Evolutionary conservation across 2,888 invertebrate species (phyloP).

Genomic region (Agonopterix arenella): DNA sequence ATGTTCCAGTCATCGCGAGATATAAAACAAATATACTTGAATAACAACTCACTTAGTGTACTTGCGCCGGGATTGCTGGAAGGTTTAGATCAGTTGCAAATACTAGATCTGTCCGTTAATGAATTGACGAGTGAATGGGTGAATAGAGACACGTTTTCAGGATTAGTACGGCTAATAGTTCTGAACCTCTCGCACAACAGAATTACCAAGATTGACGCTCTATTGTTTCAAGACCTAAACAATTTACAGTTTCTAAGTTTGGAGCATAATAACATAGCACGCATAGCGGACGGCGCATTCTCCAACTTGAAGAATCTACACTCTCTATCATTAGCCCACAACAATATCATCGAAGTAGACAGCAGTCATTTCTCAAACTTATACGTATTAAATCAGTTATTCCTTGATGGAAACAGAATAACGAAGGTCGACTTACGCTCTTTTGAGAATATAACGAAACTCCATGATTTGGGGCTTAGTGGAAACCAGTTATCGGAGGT

Average conservation of each 20-base stretch:
- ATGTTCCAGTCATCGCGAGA: constrained; percentile 85
- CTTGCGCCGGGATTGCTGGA: constrained; percentile 85
- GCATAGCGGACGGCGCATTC: constrained; percentile 85
- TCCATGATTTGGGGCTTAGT: constrained; percentile 86
- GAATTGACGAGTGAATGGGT: constrained; percentile 87
- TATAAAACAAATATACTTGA: constrained; percentile 83
- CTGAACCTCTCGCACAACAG: constrained; percentile 85
- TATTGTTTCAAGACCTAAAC: constrained; percentile 84
- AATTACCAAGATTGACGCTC: constrained; percentile 82
- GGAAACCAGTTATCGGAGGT: constrained; percentile 83
- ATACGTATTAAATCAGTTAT: constrained; percentile 83
- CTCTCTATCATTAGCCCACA: constrained; percentile 84
- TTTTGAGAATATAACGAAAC: constrained; percentile 86
- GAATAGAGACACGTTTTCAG: constrained; percentile 85
- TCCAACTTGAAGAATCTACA: constrained; percentile 85
- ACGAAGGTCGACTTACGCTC: constrained; percentile 81
- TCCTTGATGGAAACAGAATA: constrained; percentile 85
- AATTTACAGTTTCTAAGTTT: constrained; percentile 85
- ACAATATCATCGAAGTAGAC: constrained; percentile 82
- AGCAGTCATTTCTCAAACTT: constrained; percentile 84
- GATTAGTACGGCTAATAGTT: constrained; percentile 83
- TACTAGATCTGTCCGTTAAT: constrained; percentile 84
- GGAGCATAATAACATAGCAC: constrained; percentile 82
- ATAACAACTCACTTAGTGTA: constrained; percentile 86
- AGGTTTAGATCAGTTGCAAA: constrained; percentile 83